Base-by-base conservation (phyloP, 2,113 vertebrate species). In the Trogon surrucura region DNA sequence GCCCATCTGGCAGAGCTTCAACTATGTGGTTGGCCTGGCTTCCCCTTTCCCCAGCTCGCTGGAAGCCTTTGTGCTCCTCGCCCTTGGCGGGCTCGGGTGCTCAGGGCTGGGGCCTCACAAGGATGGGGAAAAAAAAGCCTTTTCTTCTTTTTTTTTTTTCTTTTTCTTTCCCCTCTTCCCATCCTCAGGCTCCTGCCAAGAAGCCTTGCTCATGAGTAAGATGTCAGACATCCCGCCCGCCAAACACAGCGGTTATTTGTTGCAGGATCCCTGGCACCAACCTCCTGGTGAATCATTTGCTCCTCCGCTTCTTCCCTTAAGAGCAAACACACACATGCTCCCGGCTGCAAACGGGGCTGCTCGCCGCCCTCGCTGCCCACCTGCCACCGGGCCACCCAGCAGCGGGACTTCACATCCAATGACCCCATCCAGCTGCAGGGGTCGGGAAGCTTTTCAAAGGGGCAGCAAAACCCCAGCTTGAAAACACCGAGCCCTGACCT, bases 331-430 rank as follows among this genome's bases (percentile, higher is more conserved):
- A 56, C 44, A 10, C 3, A 0, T 2, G 61, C 11, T 41, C 18
- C 25, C 7, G 0, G 3, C 3, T 5, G 41, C 12, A 9, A 41
- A 3, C 2, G 0, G 66, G 51, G 66, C 61, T 6, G 11, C 61
- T 32, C 4, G 13, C 62, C 13, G 54, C 47, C 53, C 0, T 3
- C 54, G 60, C 4, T 0, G 20, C 62, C 41, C 41, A 3, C 57
- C 2, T 50, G 30, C 10, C 60, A 11, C 45, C 8, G 6, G 0
- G 19, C 0, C 10, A 29, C 47, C 47, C 5, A 0, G 38, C 20
- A 16, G 82, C 27, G 2, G n/a, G 17, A 23, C 2, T 2, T 6
- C 1, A 2, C 11, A 5, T 4, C 62, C 6, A 13, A 8, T 4
- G 1, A 5, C 44, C 81, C 70, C 34, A 2, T 38, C 83, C 77